Percentiles rank a stretch among this genome's conserved stretches.
Evolutionary conservation across 2,113 vertebrate genomes (phyloP).

Genomic region (Scortum barcoo): DNA sequence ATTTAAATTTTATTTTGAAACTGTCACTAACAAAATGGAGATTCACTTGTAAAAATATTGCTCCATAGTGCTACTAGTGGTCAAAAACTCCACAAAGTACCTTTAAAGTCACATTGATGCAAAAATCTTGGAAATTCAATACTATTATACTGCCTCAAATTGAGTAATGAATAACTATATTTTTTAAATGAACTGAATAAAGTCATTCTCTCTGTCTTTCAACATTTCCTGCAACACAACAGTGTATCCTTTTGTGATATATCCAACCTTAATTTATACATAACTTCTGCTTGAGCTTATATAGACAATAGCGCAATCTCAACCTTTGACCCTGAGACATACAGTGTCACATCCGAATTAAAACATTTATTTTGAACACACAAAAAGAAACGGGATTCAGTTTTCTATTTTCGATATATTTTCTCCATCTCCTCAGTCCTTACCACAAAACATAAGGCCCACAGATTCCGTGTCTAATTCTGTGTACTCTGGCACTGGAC

Average conservation of each 20-base stretch:
- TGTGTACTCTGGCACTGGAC: conserved; percentile 13
- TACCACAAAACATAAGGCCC: conserved; percentile 19
- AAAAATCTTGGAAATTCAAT: neutral
- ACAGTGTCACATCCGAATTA: neutral
- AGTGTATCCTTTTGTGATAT: neutral
- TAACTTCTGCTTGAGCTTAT: neutral
- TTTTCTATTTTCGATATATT: no score
- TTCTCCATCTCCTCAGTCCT: conserved; percentile 10
- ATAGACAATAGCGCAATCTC: neutral
- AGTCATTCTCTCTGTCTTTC: conserved; percentile 5
- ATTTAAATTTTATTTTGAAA: neutral
- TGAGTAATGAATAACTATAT: neutral
- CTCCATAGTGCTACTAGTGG: neutral
- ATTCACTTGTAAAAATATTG: neutral
- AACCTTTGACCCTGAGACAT: neutral
- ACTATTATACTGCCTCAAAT: neutral
- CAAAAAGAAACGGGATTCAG: neutral
- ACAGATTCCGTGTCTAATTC: conserved; percentile 23
- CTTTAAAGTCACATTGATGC: conserved; percentile 16
- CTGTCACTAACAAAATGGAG: neutral
- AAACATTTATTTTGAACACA: neutral
- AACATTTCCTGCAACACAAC: neutral
- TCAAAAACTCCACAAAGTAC: neutral
- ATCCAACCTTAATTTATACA: neutral
- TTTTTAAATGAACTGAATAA: neutral